Percentiles rank a stretch among this genome's conserved stretches.
These are phyloP conservation scores for Heterohyrax brucei DNA, from an alignment of 2,797 vertebrate genomes.

Conservation along the genomic window DNA sequence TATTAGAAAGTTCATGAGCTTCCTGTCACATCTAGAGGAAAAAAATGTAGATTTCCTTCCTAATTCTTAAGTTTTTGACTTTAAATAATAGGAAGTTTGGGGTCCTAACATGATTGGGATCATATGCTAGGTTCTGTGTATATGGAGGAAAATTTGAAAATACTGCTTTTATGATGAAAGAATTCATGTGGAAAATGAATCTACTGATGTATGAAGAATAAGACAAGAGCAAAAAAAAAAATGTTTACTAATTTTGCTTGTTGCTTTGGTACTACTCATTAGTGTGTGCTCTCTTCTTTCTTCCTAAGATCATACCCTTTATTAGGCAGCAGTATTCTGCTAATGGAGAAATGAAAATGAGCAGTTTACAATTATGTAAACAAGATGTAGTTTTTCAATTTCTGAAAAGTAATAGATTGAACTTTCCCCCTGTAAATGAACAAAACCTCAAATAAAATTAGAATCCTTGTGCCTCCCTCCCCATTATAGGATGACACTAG, in stretches of 20 bases:
- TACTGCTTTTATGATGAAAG: conserved; percentile 3
- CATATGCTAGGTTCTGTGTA: conserved; percentile 25
- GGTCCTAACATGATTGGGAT: conserved; percentile 67
- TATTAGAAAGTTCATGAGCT: conserved; percentile 35
- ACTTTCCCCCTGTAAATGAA: conserved; percentile 74
- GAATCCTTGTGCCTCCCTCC: conserved; percentile 60
- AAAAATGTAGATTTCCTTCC: conserved; percentile 39
- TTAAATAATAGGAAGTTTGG: conserved; percentile 37
- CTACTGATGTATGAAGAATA: conserved; percentile 41
- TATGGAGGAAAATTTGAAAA: conserved; percentile 61
- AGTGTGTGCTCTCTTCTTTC: conserved; percentile 61
- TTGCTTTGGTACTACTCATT: conserved; percentile 74
- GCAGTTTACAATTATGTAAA: conserved; percentile 81
- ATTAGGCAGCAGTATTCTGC: conserved; percentile 79
- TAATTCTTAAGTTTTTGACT: conserved; percentile 36
- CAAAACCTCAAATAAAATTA: conserved; percentile 83
- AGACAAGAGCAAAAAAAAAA: conserved; percentile 23
- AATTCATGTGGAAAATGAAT: conserved; percentile 78
- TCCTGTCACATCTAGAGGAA: background rate
- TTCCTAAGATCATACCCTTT: conserved; percentile 79
- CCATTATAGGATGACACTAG: conserved; percentile 80
- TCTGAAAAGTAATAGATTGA: conserved; percentile 80
- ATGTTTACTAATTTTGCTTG: conserved; percentile 46
- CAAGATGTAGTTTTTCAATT: conserved; percentile 79
- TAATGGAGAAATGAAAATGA: conserved; percentile 85